phyloP scores from a whole-genome alignment of 2,797 vertebrate genomes.

The Centropyge bicolor region DNA sequence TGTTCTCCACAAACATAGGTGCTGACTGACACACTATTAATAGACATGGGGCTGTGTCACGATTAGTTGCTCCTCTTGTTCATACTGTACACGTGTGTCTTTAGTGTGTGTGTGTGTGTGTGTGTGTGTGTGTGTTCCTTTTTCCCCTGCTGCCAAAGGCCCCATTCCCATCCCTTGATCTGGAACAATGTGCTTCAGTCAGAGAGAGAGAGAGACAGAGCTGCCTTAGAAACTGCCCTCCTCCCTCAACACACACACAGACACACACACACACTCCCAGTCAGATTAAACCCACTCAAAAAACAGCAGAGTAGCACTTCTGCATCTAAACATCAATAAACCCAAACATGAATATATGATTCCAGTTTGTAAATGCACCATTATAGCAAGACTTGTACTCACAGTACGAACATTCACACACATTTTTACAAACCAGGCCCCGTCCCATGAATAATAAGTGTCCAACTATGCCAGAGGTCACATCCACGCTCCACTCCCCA shows the following conservation, averaged over 20 bases:
- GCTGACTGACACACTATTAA: slow-evolving; percentile 88
- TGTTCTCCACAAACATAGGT: slow-evolving; percentile 38
- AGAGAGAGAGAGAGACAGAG: slow-evolving; percentile 87
- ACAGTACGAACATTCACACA: slow-evolving; percentile 11
- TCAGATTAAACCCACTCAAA: slow-evolving; percentile 30
- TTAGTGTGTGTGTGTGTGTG: slow-evolving; percentile 26
- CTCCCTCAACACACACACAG: neutral
- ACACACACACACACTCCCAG: slow-evolving; percentile 19
- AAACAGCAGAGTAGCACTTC: slow-evolving; percentile 41
- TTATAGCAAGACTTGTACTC: neutral
- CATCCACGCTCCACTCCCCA: slow-evolving; percentile 90
- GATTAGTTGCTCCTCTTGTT: slow-evolving; percentile 85
- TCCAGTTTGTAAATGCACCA: slow-evolving; percentile 13
- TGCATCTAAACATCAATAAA: slow-evolving; percentile 36
- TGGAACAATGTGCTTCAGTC: slow-evolving; percentile 93
- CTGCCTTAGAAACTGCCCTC: slow-evolving; percentile 87
- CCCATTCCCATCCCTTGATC: slow-evolving; percentile 90
- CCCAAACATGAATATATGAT: slow-evolving; percentile 21
- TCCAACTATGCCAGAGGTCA: slow-evolving; percentile 92
- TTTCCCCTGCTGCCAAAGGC: slow-evolving; percentile 85
- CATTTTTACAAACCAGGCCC: slow-evolving; percentile 44
- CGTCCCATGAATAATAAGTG: slow-evolving; percentile 91
- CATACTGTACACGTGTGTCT: slow-evolving; percentile 46
- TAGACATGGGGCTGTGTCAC: slow-evolving; percentile 90
- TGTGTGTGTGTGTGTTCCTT: slow-evolving; percentile 53